phyloP scores from a whole-genome alignment of 2,888 invertebrate genomes.

The Allolobophora icterica region DNA sequence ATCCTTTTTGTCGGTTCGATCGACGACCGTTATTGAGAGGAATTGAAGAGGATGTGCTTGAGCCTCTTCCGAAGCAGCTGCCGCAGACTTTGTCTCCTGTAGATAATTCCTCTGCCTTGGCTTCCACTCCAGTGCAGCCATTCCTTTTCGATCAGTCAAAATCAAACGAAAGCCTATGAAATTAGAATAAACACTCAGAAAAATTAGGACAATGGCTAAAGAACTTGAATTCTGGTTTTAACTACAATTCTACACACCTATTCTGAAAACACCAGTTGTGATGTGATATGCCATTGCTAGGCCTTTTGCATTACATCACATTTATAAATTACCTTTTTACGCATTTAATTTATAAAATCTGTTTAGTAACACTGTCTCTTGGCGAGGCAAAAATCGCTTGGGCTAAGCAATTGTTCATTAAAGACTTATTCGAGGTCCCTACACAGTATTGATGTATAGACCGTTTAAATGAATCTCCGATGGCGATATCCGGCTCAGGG shows the following conservation, averaged over 20 bases:
- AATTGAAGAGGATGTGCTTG: conserved; percentile 36
- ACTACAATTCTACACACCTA: background rate
- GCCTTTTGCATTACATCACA: background rate
- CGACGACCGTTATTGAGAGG: background rate
- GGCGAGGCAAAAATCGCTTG: too few species aligned
- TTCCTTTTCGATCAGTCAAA: background rate
- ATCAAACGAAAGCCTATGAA: background rate
- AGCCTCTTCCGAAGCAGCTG: conserved; percentile 20
- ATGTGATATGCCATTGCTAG: background rate
- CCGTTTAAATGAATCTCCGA: too few species aligned
- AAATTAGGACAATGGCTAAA: background rate
- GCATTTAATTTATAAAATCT: background rate
- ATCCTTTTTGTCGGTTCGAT: background rate
- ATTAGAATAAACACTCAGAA: background rate
- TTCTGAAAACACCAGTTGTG: background rate
- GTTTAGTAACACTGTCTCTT: too few species aligned
- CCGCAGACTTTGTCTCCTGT: conserved; percentile 29
- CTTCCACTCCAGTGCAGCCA: conserved; percentile 32
- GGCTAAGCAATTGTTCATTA: too few species aligned
- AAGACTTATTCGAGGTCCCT: too few species aligned
- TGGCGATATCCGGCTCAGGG: too few species aligned
- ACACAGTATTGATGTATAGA: too few species aligned
- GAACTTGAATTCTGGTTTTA: background rate
- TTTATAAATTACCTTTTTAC: background rate
- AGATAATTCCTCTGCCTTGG: conserved; percentile 37